Evolutionary conservation across 2,113 vertebrate genomes (phyloP).

Genomic region (Synchiropus splendidus): DNA sequence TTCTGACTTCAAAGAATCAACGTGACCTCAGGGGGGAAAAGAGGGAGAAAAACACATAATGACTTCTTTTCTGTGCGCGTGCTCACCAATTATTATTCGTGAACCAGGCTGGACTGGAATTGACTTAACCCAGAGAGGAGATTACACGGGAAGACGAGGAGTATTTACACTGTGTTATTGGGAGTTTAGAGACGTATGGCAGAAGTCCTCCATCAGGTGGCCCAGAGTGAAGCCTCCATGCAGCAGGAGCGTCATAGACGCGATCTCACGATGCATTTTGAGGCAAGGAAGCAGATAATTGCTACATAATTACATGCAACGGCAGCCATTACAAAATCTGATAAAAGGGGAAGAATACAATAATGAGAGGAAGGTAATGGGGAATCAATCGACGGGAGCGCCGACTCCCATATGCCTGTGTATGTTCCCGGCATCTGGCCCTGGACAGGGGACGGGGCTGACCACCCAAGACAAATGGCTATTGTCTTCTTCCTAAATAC

Average conservation of each 20-base stretch:
- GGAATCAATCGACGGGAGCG: slow-evolving; percentile 49
- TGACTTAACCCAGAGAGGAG: slow-evolving; percentile 17
- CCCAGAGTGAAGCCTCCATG: slow-evolving; percentile 17
- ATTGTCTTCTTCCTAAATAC: no score
- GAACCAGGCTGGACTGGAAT: slow-evolving; percentile 21
- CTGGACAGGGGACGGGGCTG: slow-evolving; percentile 14
- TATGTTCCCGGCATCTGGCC: slow-evolving; percentile 60
- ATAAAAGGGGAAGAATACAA: slow-evolving; percentile 45
- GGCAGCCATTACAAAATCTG: slow-evolving; percentile 56
- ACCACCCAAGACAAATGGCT: no score
- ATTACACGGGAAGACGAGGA: slow-evolving; percentile 11
- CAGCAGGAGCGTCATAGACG: slow-evolving; percentile 32
- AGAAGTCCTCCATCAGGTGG: slow-evolving; percentile 10
- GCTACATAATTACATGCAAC: slow-evolving; percentile 63
- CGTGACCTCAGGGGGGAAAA: slow-evolving; percentile 71
- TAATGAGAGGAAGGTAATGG: slow-evolving; percentile 56
- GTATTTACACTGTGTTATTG: slow-evolving; percentile 13
- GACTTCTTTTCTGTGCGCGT: slow-evolving; percentile 37
- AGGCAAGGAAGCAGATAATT: slow-evolving; percentile 63
- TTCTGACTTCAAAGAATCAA: slow-evolving; percentile 87
- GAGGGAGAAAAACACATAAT: slow-evolving; percentile 50
- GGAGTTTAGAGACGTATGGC: slow-evolving; percentile 26
- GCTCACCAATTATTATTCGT: slow-evolving; percentile 49
- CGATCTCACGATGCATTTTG: slow-evolving; percentile 44
- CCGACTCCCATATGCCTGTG: slow-evolving; percentile 57